A percentile compares a stretch with the other conserved stretches of the same genome.
These are phyloP conservation scores for Drosophila sordidapex DNA, from an alignment of 2,888 invertebrate genomes.

Conservation along the genomic window DNA sequence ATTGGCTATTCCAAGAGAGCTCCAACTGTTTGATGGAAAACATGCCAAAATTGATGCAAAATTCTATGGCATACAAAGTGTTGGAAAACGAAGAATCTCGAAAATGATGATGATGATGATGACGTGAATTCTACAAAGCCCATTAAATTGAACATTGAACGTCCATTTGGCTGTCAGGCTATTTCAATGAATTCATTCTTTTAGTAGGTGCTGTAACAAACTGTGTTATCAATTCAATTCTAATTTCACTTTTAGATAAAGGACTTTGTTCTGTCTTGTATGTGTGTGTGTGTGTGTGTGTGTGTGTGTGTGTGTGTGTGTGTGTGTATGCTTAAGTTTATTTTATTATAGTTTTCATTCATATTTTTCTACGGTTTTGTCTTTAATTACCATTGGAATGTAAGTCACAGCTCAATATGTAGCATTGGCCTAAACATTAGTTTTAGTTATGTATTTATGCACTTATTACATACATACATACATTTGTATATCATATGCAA, in stretches of 20 bases:
- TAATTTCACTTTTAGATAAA: slow-evolving; percentile 1
- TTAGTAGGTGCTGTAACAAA: background rate
- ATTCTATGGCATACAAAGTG: no score
- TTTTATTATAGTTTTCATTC: slow-evolving; percentile 12
- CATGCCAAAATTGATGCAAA: background rate
- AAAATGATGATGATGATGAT: background rate
- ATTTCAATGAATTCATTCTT: slow-evolving; percentile 1
- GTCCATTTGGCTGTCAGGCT: slow-evolving; percentile 2
- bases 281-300: slow-evolving; percentile 1
- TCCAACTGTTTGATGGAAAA: slow-evolving; percentile 13
- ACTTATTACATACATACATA: slow-evolving; percentile 27
- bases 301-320: slow-evolving; percentile 7
- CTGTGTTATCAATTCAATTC: slow-evolving; percentile 8
- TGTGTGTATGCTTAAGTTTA: slow-evolving; percentile 13
- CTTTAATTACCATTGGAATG: slow-evolving; percentile 21
- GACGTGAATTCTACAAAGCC: slow-evolving; percentile 1
- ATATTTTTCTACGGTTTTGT: slow-evolving; percentile 19
- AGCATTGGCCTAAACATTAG: slow-evolving; percentile 32
- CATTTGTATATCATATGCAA: slow-evolving; percentile 17
- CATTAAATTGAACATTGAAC: background rate
- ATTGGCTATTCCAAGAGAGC: background rate
- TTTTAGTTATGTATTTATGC: slow-evolving; percentile 21
- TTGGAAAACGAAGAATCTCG: background rate
- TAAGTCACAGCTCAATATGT: slow-evolving; percentile 25
- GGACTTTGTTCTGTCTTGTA: slow-evolving; percentile 4